Percentiles rank a stretch among this genome's conserved stretches.
Evolutionary conservation across 2,888 invertebrate species (phyloP).

Genomic region (Chrysodeixis includens): DNA sequence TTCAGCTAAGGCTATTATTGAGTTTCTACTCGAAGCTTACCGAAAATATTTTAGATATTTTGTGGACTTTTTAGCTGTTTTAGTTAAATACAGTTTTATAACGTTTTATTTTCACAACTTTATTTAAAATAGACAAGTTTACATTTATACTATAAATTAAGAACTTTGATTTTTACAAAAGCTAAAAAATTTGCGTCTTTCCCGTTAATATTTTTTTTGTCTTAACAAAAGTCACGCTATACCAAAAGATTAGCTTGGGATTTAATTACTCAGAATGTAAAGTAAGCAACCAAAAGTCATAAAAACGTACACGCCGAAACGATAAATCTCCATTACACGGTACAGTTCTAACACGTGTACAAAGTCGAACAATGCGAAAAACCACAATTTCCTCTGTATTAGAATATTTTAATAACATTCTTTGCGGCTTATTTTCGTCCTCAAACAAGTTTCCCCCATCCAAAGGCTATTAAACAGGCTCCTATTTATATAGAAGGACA

Average conservation of each 20-base stretch:
- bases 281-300: slow-evolving; percentile 1
- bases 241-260: neutral
- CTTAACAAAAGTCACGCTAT: neutral
- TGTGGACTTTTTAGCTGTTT: neutral
- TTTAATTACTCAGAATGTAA: neutral
- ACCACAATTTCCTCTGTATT: slow-evolving; percentile 23
- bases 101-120: no score
- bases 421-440: slow-evolving; percentile 35
- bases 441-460: slow-evolving; percentile 38
- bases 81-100: neutral
- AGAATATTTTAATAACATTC: slow-evolving; percentile 44
- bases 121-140: no score
- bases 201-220: neutral
- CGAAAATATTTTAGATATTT: neutral
- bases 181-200: no score
- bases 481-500: slow-evolving; percentile 51
- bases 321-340: neutral
- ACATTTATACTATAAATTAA: no score
- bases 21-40: neutral
- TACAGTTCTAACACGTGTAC: slow-evolving; percentile 1
- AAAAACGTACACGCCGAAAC: slow-evolving; percentile 3
- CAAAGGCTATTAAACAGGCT: slow-evolving; percentile 43
- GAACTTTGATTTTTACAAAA: no score
- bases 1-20: slow-evolving; percentile 28
- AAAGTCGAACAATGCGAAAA: slow-evolving; percentile 12